These are phyloP conservation scores for Himalopsyche anomala DNA, from an alignment of 2,888 invertebrate genomes.

Conservation along the genomic window DNA sequence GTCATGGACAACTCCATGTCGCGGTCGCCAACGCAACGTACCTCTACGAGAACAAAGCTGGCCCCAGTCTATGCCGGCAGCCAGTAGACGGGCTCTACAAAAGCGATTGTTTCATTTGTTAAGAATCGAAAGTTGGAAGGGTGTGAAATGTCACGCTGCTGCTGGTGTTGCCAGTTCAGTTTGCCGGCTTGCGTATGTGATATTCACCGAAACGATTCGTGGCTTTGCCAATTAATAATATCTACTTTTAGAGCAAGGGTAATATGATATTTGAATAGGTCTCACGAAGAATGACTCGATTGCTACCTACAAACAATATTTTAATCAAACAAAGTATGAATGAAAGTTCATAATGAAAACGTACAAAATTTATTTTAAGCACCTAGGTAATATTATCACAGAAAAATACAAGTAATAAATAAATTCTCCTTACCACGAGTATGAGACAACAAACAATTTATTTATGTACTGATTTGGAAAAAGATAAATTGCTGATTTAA, in stretches of 20 bases:
- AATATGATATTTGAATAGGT: background rate
- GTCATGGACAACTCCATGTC: background rate
- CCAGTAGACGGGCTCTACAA: conserved; percentile 46
- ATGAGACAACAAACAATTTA: too few relatives aligned
- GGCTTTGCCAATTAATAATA: conserved; percentile 41
- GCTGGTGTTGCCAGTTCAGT: conserved; percentile 9
- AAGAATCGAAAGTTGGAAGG: conserved; percentile 44
- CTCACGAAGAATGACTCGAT: background rate
- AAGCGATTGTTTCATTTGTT: conserved; percentile 52
- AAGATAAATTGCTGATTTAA: too few relatives aligned
- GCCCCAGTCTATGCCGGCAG: conserved; percentile 38
- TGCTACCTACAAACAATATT: background rate
- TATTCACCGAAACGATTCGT: conserved; percentile 11
- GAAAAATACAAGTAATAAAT: too few relatives aligned
- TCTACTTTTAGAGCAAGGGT: background rate
- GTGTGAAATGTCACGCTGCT: conserved; percentile 53
- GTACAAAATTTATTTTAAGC: too few relatives aligned
- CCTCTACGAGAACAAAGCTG: conserved; percentile 43
- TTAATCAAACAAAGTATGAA: too few relatives aligned
- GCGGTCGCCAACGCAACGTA: conserved; percentile 35
- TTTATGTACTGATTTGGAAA: too few relatives aligned
- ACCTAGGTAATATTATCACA: too few relatives aligned
- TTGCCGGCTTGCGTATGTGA: background rate
- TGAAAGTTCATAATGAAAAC: too few relatives aligned
- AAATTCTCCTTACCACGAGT: too few relatives aligned